Base-by-base conservation (phyloP, 2,113 vertebrate species). In the Scomber colias region DNA sequence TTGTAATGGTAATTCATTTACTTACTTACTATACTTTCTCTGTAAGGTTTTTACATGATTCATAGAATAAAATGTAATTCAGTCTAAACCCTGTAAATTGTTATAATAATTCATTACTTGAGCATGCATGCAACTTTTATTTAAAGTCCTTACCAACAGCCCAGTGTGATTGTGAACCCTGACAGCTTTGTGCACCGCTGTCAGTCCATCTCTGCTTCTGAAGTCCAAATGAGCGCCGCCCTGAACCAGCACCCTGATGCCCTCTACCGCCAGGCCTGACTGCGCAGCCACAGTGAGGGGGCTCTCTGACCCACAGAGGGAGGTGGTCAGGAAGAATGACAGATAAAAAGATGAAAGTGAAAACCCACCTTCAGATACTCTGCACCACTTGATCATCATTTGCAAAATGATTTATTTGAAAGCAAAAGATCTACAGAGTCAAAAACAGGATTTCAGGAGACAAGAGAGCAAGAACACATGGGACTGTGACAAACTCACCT, bases 211-310 rank as follows among this genome's bases (percentile, higher is more conserved):
- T 77, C 95, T 95, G 46, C 95, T 95, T 61, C 97, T 94, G 87
- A 97, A 98, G 89, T 98, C 97, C 57, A 97, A 90, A 92, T 98
- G 97, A 45, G 96, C 95, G 0, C 97, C 97, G 0, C 97, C 97
- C 83, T 96, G 93, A 84, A 97, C 94, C 89, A 98, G 92, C 46
- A 96, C 87, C 72, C 95, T 94, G 85, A 97, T 95, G 86, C 96
- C 95, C 24, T 97, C 97, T 60, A 95, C 89, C 1, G 77, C 70
- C 71, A 96, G 92, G 72, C 95, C 94, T 0, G 94, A 90, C 92
- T 97, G 96, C 54, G 96, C 91, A 0, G 96, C 96, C 92, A 97
- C 81, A 0, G 95, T 94, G 78, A 98, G 92, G 1, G 97, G 97
- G 0, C 95, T 96, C 92, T 98, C 97, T 98, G 67, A 74, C 14